phyloP scores from a whole-genome alignment of 2,888 invertebrate genomes.

The Meiosimyza platycephala region DNA sequence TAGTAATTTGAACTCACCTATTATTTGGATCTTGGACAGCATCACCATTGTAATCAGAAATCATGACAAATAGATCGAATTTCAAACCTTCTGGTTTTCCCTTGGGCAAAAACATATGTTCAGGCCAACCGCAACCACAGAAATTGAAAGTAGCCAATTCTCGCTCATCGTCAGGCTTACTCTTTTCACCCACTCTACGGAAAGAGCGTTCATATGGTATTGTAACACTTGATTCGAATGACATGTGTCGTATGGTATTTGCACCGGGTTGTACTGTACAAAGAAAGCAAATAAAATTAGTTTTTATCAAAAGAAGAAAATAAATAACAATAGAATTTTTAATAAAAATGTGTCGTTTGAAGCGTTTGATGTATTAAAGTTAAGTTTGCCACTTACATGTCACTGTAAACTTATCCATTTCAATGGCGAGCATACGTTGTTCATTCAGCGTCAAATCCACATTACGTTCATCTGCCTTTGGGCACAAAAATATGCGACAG shows the following conservation, averaged over 20 bases:
- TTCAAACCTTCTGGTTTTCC: constrained; percentile 76
- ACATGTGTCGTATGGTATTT: constrained; percentile 73
- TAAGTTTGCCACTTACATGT: constrained; percentile 69
- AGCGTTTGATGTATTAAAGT: no score
- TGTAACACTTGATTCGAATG: constrained; percentile 78
- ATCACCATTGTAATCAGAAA: constrained; percentile 79
- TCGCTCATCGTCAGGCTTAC: constrained; percentile 26
- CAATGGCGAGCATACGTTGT: constrained; percentile 74
- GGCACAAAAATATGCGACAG: constrained; percentile 76
- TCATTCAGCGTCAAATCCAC: constrained; percentile 71
- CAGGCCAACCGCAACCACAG: constrained; percentile 92
- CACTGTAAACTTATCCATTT: constrained; percentile 76
- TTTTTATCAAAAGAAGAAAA: neutral
- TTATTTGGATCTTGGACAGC: constrained; percentile 50
- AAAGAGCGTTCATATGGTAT: constrained; percentile 82
- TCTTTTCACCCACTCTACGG: constrained; percentile 61
- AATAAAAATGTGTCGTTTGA: neutral
- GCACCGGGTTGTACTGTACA: constrained; percentile 73
- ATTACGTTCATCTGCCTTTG: constrained; percentile 75
- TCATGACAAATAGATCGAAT: constrained; percentile 81
- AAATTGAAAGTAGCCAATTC: constrained; percentile 74
- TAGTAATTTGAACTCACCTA: constrained; percentile 26
- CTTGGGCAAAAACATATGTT: constrained; percentile 82
- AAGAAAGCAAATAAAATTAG: neutral
- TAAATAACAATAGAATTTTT: neutral